Evolutionary conservation across 2,797 vertebrate species (phyloP).

Genomic region (Hylomyscus alleni): DNA sequence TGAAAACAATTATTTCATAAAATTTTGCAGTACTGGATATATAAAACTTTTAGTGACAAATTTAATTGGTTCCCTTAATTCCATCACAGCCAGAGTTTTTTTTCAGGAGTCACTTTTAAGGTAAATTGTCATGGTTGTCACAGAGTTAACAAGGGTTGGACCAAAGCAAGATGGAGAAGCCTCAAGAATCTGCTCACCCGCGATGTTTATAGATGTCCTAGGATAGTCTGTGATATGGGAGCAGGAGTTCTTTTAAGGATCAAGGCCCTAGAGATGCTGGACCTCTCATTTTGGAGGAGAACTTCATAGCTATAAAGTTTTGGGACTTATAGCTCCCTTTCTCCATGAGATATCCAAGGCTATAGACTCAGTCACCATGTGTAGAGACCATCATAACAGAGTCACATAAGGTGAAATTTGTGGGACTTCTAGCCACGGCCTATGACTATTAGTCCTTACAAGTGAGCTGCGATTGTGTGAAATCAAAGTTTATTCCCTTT

Average conservation of each 20-base stretch:
- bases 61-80: background rate
- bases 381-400: background rate
- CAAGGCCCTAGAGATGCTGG: background rate
- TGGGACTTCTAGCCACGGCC: background rate
- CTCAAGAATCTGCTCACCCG: background rate
- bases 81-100: background rate
- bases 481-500: conserved; percentile 47
- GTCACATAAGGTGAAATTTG: conserved; percentile 2
- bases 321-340: conserved; percentile 15
- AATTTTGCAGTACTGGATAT: background rate
- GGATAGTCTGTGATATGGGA: background rate
- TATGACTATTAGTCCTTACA: background rate
- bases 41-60: background rate
- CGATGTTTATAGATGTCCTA: background rate
- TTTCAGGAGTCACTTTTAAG: background rate
- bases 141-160: conserved; percentile 1
- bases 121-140: conserved; percentile 36
- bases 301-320: background rate
- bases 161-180: conserved; percentile 21
- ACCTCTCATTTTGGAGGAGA: background rate
- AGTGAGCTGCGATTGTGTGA: background rate
- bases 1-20: conserved; percentile 34
- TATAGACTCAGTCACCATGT: background rate
- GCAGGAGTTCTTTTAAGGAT: background rate
- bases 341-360: background rate